phyloP scores from a whole-genome alignment of 2,888 invertebrate species.

The Trachelus stipa region DNA sequence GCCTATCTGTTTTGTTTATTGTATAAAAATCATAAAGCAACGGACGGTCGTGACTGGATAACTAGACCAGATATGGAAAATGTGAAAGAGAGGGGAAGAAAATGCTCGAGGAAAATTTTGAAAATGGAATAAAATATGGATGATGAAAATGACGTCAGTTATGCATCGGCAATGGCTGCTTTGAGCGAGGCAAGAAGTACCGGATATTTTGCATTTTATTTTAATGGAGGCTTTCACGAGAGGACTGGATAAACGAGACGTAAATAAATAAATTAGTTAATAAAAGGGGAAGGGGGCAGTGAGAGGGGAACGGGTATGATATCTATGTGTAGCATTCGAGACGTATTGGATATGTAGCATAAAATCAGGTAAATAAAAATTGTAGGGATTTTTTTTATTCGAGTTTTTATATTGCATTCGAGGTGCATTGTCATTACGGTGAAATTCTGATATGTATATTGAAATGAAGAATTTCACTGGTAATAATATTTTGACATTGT shows the following conservation, averaged over 20 bases:
- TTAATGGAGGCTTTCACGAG: conserved; percentile 21
- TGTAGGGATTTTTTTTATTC: not conserved
- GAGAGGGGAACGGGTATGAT: not conserved
- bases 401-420: not conserved
- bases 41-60: not conserved
- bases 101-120: conserved; percentile 36
- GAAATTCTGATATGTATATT: not conserved
- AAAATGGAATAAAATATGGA: conserved; percentile 36
- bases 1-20: conserved; percentile 21
- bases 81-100: not conserved
- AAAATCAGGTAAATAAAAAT: conserved; percentile 23
- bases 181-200: not conserved
- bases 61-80: not conserved
- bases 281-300: not conserved
- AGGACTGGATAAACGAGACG: conserved; percentile 1
- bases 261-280: conserved; percentile 12
- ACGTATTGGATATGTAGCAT: conserved; percentile 34
- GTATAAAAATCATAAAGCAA: conserved; percentile 25
- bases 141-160: conserved; percentile 14
- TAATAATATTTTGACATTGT: not conserved
- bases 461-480: not conserved
- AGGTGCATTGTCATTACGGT: not conserved
- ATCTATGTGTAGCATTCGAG: not conserved
- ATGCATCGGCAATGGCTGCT: not conserved
- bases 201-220: conserved; percentile 45